Conservation (phyloP, 92 coral and sea anemone genomes). For the Phymanthus crucifer region DNA sequence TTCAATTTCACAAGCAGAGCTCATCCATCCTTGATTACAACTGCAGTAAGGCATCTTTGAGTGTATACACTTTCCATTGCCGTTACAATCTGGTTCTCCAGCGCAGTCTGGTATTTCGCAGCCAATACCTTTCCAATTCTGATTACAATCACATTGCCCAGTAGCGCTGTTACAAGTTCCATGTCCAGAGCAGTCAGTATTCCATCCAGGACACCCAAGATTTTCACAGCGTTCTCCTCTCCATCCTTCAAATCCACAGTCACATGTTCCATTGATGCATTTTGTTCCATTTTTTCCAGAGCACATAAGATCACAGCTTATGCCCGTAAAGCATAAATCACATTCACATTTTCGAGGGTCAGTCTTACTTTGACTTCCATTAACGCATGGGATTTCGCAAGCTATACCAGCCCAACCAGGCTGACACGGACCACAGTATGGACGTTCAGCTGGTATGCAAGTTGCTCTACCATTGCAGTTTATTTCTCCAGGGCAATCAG, state of each 20-base stretch:
- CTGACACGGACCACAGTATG: conserved; percentile 83
- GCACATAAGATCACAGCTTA: conserved; percentile 75
- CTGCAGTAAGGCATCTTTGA: conserved; percentile 62
- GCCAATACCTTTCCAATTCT: conserved; percentile 90
- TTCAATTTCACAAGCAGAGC: conserved; percentile 75
- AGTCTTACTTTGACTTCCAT: conserved; percentile 74
- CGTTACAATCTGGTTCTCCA: conserved; percentile 85
- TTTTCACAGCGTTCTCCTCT: conserved; percentile 82
- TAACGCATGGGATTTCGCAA: conserved; percentile 79
- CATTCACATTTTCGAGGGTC: conserved; percentile 83
- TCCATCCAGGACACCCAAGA: conserved; percentile 93
- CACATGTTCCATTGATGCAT: conserved; percentile 66
- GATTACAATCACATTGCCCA: conserved; percentile 72
- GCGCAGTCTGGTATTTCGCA: conserved; percentile 88
- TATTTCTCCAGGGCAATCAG: conserved; percentile 96
- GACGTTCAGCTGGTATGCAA: conserved; percentile 82
- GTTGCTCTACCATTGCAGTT: conserved; percentile 85
- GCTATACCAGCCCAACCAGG: conserved; percentile 94
- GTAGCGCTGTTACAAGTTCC: conserved; percentile 96
- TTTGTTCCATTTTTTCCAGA: conserved; percentile 69
- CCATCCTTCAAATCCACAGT: conserved; percentile 98
- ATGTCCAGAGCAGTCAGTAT: conserved; percentile 87
- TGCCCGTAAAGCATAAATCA: conserved; percentile 78
- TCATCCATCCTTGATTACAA: conserved; percentile 89
- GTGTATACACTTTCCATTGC: conserved; percentile 68